Percentiles rank a stretch among this genome's conserved stretches.
Evolutionary conservation across 2,797 vertebrate genomes (phyloP).

Genomic region (Fundulus diaphanus): DNA sequence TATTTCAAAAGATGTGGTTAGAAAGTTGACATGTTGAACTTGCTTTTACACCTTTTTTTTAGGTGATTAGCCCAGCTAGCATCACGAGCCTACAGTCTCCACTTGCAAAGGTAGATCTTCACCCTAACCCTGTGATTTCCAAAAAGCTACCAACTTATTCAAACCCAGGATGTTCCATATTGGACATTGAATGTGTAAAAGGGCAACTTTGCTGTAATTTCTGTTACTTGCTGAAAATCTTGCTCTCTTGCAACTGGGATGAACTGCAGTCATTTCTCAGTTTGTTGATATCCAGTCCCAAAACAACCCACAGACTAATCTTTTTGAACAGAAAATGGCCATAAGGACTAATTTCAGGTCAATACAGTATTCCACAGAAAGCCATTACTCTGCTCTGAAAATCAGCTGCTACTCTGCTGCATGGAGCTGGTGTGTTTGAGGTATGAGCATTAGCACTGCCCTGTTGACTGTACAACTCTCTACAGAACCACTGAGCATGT

Average conservation of each 20-base stretch:
- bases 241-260: neutral
- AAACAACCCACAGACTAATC: neutral
- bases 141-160: neutral
- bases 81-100: neutral
- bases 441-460: too few relatives aligned
- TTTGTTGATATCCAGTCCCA: neutral
- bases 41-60: neutral
- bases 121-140: too few relatives aligned
- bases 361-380: too few relatives aligned
- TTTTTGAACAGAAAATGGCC: neutral
- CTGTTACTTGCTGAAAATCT: neutral
- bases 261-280: neutral
- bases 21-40: neutral
- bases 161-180: neutral
- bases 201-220: neutral
- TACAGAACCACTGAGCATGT: too few relatives aligned
- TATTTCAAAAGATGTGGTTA: neutral
- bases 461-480: too few relatives aligned
- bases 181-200: neutral
- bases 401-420: neutral
- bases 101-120: too few relatives aligned
- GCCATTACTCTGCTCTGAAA: neutral
- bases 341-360: too few relatives aligned
- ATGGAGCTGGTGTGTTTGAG: neutral
- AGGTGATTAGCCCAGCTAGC: neutral